Evolutionary conservation across 2,797 vertebrate species (phyloP), one percentile per base, ranked within the genome.

Genomic region (Adelosebastes latens): DNA sequence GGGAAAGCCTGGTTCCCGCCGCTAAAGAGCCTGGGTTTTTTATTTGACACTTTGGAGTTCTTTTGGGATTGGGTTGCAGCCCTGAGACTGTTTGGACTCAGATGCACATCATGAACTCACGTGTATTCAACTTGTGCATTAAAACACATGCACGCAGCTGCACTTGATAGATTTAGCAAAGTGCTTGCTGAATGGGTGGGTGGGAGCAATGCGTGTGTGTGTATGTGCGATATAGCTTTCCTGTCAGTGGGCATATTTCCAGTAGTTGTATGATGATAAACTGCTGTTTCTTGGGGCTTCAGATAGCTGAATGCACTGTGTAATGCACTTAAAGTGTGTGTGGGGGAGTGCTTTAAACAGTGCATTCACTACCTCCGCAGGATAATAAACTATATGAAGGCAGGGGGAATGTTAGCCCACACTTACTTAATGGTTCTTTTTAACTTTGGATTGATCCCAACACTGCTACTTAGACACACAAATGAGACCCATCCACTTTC

Each of bases 181-280:
- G 72, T 80, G 82, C 59, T 62, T 82, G 34, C 53, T 80, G 83
- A 82, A 62, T 59, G 64, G 36, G 84, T 88, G 82, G 76, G 83
- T 76, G 79, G 85, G 83, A 89, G 75, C 52, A 12, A 24, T 77
- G 81, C 22, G 70, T 80, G 74, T 88, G 76, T 80, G 76, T 80
- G 66, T 78, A 76, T 64, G 86, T 59, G 71, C 34, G 80, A 87
- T 93, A 83, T 79, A 94, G 92, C 86, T 84, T 83, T 85, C 83
- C 91, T 94, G 93, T 94, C 94, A 92, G 81, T 86, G 87, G 86
- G 83, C 80, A 89, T 90, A 70, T 92, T 94, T 94, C 92, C 93
- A 90, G 90, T 83, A 88, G 90, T 90, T 92, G 84, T 76, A 80
- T 83, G 90, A 92, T 93, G 93, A 95, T 93, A 85, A 94, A 95